These are phyloP conservation scores for Bombyx mandarina DNA, from an alignment of 1,140 invertebrate species.

Conservation along the genomic window DNA sequence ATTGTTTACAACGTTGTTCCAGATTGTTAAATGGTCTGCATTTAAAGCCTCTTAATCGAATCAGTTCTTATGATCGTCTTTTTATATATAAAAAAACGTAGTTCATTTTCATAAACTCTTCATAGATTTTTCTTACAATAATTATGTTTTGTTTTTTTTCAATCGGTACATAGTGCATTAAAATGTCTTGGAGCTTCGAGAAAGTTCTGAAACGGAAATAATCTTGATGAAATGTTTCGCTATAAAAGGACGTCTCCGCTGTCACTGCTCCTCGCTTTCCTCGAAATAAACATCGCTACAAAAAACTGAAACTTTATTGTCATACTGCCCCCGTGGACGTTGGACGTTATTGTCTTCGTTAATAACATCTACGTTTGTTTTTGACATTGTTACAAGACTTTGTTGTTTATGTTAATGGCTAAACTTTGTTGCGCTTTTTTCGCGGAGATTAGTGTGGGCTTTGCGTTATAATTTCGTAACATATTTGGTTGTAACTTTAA, in stretches of 20 bases:
- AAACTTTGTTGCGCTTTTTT: too few relatives aligned
- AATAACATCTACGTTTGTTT: constrained; percentile 19
- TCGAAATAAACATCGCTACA: constrained; percentile 32
- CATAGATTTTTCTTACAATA: too few relatives aligned
- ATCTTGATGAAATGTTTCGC: constrained; percentile 52
- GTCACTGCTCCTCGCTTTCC: constrained; percentile 23
- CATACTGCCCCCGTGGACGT: constrained; percentile 23
- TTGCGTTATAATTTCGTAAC: too few relatives aligned
- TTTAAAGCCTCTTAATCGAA: too few relatives aligned
- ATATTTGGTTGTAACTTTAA: too few relatives aligned
- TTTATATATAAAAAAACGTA: too few relatives aligned
- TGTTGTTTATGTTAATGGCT: too few relatives aligned
- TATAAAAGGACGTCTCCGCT: constrained; percentile 36
- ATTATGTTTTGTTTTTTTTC: too few relatives aligned
- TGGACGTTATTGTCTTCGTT: constrained; percentile 27
- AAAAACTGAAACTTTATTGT: constrained; percentile 41
- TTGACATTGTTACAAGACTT: not conserved
- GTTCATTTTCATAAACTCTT: too few relatives aligned
- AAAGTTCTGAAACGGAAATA: constrained; percentile 44
- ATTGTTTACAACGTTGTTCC: constrained; percentile 39
- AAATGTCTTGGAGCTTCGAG: constrained; percentile 8
- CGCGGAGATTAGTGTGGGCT: too few relatives aligned
- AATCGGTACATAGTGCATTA: too few relatives aligned
- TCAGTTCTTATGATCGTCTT: too few relatives aligned
- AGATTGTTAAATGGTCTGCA: constrained; percentile 28